Evolutionary conservation across 1,140 invertebrate genomes (phyloP), one percentile per base, ranked within the genome.

Genomic region (Drosophila sturtevanti): DNA sequence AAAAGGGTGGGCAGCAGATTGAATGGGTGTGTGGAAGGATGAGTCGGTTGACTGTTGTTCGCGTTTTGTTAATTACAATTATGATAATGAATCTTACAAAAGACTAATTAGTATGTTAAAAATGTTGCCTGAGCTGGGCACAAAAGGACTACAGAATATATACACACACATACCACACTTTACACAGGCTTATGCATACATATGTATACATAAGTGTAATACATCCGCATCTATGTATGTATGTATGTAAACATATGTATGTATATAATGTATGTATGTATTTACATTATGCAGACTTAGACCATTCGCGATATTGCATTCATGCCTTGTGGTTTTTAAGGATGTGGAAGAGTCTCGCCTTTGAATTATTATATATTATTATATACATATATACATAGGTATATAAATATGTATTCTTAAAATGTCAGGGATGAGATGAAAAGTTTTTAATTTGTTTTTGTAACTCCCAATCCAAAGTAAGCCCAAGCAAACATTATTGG

Each of bases 31-130:
- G 63, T 69, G 77, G 71, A 66, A 73, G 71, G 77, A 73, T 54
- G 16, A 35, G 51, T 37, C 37, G 27, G 9, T 35, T 34, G 44
- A 60, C 59, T 66, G 60, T 67, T 63, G 58, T 67, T 68, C 51
- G 74, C 74, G 70, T 86, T 86, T 86, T 86, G 82, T 87, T 86
- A 87, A 86, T 86, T 86, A 72, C 82, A 86, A 87, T 86, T 87
- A 86, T 86, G 82, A 87, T 86, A 86, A 86, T 86, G 82, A 86
- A 82, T 86, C 82, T 82, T 86, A 72, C 79, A 82, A 87, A 87
- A 79, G 75, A 70, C 82, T 86, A 86, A 86, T 86, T 86, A 86
- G 82, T 87, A 86, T 86, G 82, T 81, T 86, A 82, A 86, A 86
- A 86, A 82, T 82, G 82, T 73, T 68, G 68, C 56, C 78, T 63